Conservation (phyloP, 2,113 vertebrate genomes). For the Panthera leo region DNA sequence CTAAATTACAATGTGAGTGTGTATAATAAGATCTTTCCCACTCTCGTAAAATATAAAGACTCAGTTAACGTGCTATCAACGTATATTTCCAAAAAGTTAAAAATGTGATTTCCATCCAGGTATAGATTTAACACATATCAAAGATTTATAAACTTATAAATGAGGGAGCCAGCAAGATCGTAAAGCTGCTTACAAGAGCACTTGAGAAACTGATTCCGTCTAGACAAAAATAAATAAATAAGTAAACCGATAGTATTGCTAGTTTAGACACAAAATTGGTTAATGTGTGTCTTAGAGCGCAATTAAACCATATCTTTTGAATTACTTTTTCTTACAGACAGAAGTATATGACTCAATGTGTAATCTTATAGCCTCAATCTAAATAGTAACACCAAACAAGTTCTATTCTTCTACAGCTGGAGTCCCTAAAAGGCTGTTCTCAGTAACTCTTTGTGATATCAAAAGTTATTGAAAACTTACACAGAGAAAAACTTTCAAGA, state of each 20-base stretch:
- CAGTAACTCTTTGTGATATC: background rate
- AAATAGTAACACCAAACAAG: background rate
- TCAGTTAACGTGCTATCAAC: background rate
- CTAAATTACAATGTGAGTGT: background rate
- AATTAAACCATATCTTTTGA: background rate
- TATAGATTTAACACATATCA: background rate
- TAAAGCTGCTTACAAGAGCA: background rate
- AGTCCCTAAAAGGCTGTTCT: background rate
- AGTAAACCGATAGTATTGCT: background rate
- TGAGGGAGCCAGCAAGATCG: background rate
- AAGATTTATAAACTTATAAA: background rate
- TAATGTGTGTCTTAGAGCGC: background rate
- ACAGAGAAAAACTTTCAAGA: background rate
- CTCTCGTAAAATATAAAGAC: background rate
- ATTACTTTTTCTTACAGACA: background rate
- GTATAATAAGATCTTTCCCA: background rate
- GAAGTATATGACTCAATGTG: background rate
- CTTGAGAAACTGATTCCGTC: background rate
- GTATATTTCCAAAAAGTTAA: background rate
- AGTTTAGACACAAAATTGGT: background rate
- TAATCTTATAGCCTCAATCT: background rate
- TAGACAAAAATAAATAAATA: background rate
- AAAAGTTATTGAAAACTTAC: background rate
- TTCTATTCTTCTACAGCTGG: background rate
- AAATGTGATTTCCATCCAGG: background rate